These are phyloP conservation scores for Podotricha telesiphe DNA, from an alignment of 2,888 invertebrate genomes.

Conservation along the genomic window DNA sequence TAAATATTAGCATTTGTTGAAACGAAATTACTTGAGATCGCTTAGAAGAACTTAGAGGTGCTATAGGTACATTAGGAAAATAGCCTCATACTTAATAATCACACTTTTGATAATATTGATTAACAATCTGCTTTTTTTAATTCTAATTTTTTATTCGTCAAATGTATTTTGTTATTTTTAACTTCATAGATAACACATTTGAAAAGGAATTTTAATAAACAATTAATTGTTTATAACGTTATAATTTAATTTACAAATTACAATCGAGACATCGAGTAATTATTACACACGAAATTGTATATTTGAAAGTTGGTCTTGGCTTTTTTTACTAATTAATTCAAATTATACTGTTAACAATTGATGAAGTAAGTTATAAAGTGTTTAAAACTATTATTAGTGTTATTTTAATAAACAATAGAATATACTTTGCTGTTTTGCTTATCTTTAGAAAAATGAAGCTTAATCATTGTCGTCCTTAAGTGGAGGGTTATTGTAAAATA, in stretches of 20 bases:
- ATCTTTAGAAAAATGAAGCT: neutral
- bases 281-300: no score
- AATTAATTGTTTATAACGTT: no score
- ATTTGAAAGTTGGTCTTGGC: neutral
- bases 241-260: no score
- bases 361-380: neutral
- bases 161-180: no score
- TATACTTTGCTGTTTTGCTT: conserved; percentile 4
- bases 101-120: neutral
- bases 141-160: no score
- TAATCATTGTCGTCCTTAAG: neutral
- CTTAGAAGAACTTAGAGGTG: neutral
- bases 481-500: neutral
- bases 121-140: no score
- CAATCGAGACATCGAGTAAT: no score
- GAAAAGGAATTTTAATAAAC: no score
- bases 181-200: no score
- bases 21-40: neutral
- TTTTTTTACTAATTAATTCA: neutral
- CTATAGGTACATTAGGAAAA: neutral
- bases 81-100: neutral
- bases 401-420: neutral
- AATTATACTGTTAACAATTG: neutral
- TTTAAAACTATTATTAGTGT: neutral
- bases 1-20: neutral